Conservation (phyloP, 2,113 vertebrate species). For the Tupaia chinensis region DNA sequence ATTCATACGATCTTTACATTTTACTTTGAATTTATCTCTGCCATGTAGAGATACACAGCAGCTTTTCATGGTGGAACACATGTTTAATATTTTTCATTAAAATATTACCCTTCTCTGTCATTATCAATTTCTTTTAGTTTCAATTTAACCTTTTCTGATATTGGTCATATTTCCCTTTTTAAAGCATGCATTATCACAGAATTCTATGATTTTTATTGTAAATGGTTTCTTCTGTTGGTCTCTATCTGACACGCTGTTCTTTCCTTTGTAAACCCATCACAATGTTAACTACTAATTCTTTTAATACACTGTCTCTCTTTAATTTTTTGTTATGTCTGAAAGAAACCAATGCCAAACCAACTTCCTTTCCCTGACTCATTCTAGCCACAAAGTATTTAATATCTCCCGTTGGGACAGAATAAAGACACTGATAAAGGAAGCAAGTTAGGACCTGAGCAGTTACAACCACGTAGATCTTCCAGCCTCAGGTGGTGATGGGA, state of each 20-base stretch:
- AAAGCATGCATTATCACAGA: background rate
- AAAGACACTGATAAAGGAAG: background rate
- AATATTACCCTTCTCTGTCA: background rate
- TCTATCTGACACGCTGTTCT: background rate
- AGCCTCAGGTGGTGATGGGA: background rate
- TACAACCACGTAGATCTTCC: background rate
- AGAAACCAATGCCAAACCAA: background rate
- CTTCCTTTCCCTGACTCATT: background rate
- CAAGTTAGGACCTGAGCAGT: background rate
- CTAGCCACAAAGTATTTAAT: background rate
- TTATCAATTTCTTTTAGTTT: background rate
- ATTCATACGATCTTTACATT: background rate
- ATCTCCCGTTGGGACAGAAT: background rate
- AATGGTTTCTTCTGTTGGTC: background rate
- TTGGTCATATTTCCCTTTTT: background rate
- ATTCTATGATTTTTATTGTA: conserved; percentile 35
- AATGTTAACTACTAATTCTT: background rate
- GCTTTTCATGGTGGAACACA: background rate
- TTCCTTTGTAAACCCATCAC: background rate
- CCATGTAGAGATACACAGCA: background rate
- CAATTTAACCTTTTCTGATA: background rate
- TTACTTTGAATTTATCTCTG: background rate
- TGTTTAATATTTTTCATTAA: background rate
- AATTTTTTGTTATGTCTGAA: background rate
- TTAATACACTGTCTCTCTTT: background rate